Evolutionary conservation across 2,888 invertebrate species (phyloP), one percentile per base, ranked within the genome.

Genomic region (Latrodectus hesperus): DNA sequence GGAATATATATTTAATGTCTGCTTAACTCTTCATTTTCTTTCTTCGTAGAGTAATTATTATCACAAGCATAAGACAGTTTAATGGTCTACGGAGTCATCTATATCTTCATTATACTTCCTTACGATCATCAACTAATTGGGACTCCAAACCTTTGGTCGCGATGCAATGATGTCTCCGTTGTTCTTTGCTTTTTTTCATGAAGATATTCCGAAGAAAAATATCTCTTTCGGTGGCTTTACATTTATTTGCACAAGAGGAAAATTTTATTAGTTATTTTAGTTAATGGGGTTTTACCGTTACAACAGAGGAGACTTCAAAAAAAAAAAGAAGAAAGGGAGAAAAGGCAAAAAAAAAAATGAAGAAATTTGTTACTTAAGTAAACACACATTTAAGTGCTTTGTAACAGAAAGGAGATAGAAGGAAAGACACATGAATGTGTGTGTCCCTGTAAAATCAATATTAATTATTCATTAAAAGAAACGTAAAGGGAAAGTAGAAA

Each of bases 261-360:
- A 65, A 74, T 73, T 84, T 84, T 84, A 84, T 84, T 84, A 84
- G 84, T 84, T 84, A 84, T 84, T 84, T 74, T 84, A 73, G 74
- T 78, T 84, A 84, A 84, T 84, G 73, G 73, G 78, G 74, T 71
- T 65, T 52, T 65, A 53, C 22, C 76, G 73, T 84, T 84, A 73
- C 84, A n/a, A 60, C 12, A 60, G n/a, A 16, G 12, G 60, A 60
- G 60, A 60, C 38, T 67, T 73, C 73, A 71, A 73, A 68, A 79
- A 71, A 73, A 68, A 79, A 22, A 53, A 67, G 77, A 16, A 38
- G 16, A n/a, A 49, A 68, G 79, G 17, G 22, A 64, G 81, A 75
- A 53, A 68, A 51, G 9, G 55, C 17, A 64, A 71, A 68, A 72
- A 75, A 75, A 75, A 75, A 22, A 75, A 73, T 53, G 67, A 17